Evolutionary conservation across 2,113 vertebrate genomes (phyloP).

Genomic region (Aphelocoma coerulescens): DNA sequence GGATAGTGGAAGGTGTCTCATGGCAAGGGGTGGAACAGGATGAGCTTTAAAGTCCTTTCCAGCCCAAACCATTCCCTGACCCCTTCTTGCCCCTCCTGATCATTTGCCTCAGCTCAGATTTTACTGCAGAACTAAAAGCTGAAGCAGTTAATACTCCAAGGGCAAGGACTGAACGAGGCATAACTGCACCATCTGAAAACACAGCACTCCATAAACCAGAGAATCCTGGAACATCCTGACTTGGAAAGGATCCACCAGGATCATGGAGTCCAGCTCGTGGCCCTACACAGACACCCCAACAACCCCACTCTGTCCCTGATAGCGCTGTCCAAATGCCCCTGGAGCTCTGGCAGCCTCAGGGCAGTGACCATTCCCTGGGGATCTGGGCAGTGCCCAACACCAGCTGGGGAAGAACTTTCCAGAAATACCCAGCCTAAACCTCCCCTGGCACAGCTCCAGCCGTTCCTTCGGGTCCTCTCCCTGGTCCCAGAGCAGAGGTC

Average conservation of each 20-base stretch:
- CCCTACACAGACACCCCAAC: background rate
- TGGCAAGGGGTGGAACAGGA: fast-evolving
- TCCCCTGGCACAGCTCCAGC: background rate
- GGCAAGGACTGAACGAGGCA: fast-evolving
- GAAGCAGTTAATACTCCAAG: background rate
- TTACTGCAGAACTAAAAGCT: background rate
- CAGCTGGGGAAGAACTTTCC: background rate
- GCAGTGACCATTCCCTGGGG: background rate
- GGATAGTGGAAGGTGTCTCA: background rate
- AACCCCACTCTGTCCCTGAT: background rate
- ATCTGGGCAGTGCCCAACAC: background rate
- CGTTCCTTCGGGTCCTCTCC: fast-evolving
- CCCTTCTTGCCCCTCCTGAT: background rate
- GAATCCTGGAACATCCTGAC: background rate
- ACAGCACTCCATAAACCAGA: background rate
- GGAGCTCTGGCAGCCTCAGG: background rate
- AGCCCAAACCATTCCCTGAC: background rate
- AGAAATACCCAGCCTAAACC: background rate
- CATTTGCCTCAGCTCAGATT: background rate
- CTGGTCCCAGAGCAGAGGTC: fast-evolving
- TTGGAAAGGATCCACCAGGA: background rate
- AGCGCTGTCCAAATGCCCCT: fast-evolving
- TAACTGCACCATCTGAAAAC: background rate
- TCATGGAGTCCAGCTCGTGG: background rate
- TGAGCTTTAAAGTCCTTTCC: background rate